Evolutionary conservation across 2,113 vertebrate species (phyloP), one percentile per base, ranked within the genome.

Genomic region (Anser cygnoides): DNA sequence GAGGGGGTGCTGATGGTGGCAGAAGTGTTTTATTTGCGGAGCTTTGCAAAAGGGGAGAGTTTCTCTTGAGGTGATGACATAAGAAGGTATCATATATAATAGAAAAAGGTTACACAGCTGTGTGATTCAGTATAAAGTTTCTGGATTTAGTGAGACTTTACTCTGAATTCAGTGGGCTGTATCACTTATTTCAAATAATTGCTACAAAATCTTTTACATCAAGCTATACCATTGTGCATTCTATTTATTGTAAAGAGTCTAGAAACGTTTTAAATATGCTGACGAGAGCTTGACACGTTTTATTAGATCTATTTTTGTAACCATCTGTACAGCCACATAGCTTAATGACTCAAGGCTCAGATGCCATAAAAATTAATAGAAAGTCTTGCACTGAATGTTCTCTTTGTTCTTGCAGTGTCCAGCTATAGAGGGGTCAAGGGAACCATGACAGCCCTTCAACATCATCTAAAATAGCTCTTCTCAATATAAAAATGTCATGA

Each of bases 401-500:
- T 67, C 92, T 92, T 96, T 96, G 96, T 97, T 94, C 94, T 86
- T 33, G 0, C 29, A 67, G 29, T 41, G 73, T 88, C 82, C 66
- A 33, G 52, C 90, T 95, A 49, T 43, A 78, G 71, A 66, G 75
- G 85, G 94, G 94, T 96, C 95, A 94, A 95, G 79, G 84, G 91
- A 94, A 95, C 72, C 91, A 52, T 77, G 93, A 95, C 89, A 92
- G 71, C 84, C 80, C 81, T 87, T 91, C 83, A 93, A 65, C 82
- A 74, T 83, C 90, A 59, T 90, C 76, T 91, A 87, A 95, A 97
- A 96, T 96, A 96, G 94, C 94, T 82, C 46, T 80, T 96, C 94
- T 87, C 52, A 90, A 62, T 94, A 74, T 93, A 95, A 93, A 95
- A 95, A 86, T 96, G 93, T 95, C 92, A 73, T 84, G 95, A 72